phyloP scores from a whole-genome alignment of 2,888 invertebrate species.

The Spilarctia lutea region DNA sequence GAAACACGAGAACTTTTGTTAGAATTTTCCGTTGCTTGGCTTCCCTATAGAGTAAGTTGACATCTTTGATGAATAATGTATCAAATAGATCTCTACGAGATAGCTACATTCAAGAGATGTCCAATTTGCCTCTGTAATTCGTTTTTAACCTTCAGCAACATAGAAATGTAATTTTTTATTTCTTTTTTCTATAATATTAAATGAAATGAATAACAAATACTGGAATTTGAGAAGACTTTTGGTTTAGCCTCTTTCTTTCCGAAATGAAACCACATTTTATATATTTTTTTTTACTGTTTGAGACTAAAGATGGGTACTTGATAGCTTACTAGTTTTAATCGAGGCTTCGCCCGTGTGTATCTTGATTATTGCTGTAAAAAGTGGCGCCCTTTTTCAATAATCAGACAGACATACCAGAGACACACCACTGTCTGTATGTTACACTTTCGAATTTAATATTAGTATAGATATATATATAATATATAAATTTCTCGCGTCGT shows the following conservation, averaged over 20 bases:
- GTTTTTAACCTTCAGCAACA: slow-evolving; percentile 13
- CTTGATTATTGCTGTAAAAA: no score
- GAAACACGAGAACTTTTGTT: no score
- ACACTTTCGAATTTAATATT: no score
- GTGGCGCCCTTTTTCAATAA: no score
- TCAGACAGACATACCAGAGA: no score
- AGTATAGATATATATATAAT: no score
- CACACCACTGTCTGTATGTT: no score
- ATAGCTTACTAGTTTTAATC: neutral
- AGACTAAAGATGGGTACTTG: neutral
- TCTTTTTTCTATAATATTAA: slow-evolving; percentile 4
- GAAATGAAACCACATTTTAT: neutral
- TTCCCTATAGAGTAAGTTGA: slow-evolving; percentile 16
- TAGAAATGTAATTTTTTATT: slow-evolving; percentile 4
- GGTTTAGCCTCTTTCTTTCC: neutral
- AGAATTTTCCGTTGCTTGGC: neutral
- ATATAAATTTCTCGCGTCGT: no score
- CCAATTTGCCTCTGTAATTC: slow-evolving; percentile 25
- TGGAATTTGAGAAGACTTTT: neutral
- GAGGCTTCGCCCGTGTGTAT: no score
- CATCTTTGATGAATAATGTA: slow-evolving; percentile 42
- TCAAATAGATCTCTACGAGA: slow-evolving; percentile 27
- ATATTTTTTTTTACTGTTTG: no score
- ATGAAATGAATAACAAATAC: neutral
- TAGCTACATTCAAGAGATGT: slow-evolving; percentile 22